Evolutionary conservation across 2,113 vertebrate species (phyloP), one percentile per base, ranked within the genome.

Genomic region (Channa maculata): DNA sequence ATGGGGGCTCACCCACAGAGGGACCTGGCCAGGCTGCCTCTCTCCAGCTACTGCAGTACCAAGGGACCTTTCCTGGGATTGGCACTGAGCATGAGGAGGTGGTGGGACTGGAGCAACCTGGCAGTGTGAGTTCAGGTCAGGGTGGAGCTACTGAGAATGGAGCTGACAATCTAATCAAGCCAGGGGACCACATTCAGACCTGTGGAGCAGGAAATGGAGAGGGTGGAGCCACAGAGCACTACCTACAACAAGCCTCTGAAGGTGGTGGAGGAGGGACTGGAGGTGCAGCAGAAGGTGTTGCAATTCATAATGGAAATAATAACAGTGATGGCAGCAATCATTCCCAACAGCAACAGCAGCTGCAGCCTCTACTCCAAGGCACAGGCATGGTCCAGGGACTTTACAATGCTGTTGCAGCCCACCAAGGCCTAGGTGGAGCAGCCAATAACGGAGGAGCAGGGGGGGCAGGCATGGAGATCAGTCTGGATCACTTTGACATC

Each of bases 401-500:
- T 79, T 99, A 98, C 88, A 97, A 96, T 0, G 39, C 92, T 3
- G 93, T 94, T 0, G 95, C 95, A 80, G 86, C 93, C 86, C 97
- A 99, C 89, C 96, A 97, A 67, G 90, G 93, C 75, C 91, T 94
- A 15, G 85, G 85, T 4, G 92, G 92, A 14, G 68, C 77, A 0
- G 80, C 89, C 65, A 79, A 49, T 24, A 91, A 89, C 3, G 93
- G 94, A 7, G 93, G 87, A 50, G 95, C 95, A 61, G 95, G 95
- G 8, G 92, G 89, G 0, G 80, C 96, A 0, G 93, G 96, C 92
- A 97, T 99, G 97, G 98, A 99, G 93, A 98, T 99, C 92, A 99
- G 96, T 88, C 92, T 99, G 92, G 98, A 99, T 91, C 98, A 99
- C 93, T 99, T 99, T 53, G 98, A 99, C 88, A 98, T 99, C 93